phyloP scores from a whole-genome alignment of 1,140 invertebrate species.

The Drosophila simulans region DNA sequence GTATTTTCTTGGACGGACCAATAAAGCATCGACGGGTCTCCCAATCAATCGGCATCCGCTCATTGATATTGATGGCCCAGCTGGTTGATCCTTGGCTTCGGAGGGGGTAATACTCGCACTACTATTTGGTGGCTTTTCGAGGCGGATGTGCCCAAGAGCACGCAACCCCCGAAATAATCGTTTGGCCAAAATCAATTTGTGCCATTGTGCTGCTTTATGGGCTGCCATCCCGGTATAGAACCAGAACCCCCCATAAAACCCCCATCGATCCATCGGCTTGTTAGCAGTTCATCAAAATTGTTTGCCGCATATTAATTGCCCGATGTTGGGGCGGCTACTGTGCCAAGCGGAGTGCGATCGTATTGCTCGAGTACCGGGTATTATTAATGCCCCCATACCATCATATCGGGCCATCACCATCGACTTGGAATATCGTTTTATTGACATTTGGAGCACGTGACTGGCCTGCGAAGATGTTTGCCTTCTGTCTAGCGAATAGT shows the following conservation, averaged over 20 bases:
- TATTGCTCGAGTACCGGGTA: constrained; percentile 47
- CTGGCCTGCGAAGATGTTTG: constrained; percentile 55
- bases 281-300: constrained; percentile 78
- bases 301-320: constrained; percentile 76
- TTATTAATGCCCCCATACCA: constrained; percentile 56
- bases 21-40: constrained; percentile 55
- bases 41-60: constrained; percentile 59
- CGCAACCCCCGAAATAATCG: constrained; percentile 52
- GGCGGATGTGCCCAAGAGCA: constrained; percentile 54
- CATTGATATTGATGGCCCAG: constrained; percentile 67
- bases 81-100: constrained; percentile 26
- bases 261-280: constrained; percentile 41
- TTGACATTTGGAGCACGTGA: constrained; percentile 76
- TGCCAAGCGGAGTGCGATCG: constrained; percentile 52
- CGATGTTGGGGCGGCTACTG: constrained; percentile 32
- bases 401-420: not conserved
- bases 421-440: constrained; percentile 62
- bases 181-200: constrained; percentile 79
- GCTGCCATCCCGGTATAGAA: constrained; percentile 11
- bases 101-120: not conserved
- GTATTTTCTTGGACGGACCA: constrained; percentile 39
- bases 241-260: not conserved
- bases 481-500: constrained; percentile 35
- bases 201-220: constrained; percentile 67
- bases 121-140: constrained; percentile 5